These are phyloP conservation scores for Ethmia dodecea DNA, from an alignment of 2,888 invertebrate genomes.

Conservation along the genomic window DNA sequence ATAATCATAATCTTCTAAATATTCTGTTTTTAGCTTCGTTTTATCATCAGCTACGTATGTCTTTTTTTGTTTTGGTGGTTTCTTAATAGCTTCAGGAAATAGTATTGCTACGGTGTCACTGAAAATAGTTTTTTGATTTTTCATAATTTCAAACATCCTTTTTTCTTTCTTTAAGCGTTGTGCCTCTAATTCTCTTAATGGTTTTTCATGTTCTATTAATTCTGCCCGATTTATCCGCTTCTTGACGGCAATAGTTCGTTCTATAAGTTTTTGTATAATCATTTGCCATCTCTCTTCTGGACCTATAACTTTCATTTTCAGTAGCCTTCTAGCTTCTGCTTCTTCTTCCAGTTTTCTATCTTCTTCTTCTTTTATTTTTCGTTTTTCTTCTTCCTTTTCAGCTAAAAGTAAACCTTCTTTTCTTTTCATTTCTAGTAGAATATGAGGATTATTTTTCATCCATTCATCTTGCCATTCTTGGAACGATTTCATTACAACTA, in stretches of 20 bases:
- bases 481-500: slow-evolving; percentile 69
- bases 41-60: slow-evolving; percentile 63
- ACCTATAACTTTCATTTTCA: slow-evolving; percentile 52
- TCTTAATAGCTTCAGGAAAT: slow-evolving; percentile 79
- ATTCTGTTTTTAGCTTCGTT: slow-evolving; percentile 46
- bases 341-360: slow-evolving; percentile 68
- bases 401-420: slow-evolving; percentile 60
- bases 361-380: slow-evolving; percentile 50
- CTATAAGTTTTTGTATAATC: slow-evolving; percentile 81
- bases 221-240: slow-evolving; percentile 80
- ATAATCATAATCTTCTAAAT: slow-evolving; percentile 51
- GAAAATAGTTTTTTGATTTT: slow-evolving; percentile 79
- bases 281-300: slow-evolving; percentile 79
- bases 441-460: slow-evolving; percentile 57
- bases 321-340: slow-evolving; percentile 63
- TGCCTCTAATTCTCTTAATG: slow-evolving; percentile 76
- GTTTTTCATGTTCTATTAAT: slow-evolving; percentile 78
- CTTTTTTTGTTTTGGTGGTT: slow-evolving; percentile 53
- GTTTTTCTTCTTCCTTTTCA: slow-evolving; percentile 62
- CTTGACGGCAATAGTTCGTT: slow-evolving; percentile 79
- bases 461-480: slow-evolving; percentile 80
- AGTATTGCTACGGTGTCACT: slow-evolving; percentile 80
- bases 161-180: slow-evolving; percentile 76
- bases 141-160: slow-evolving; percentile 76
- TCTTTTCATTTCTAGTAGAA: slow-evolving; percentile 52